Base-by-base conservation (phyloP, 2,797 vertebrate genomes). In the Centroberyx gerrardi region DNA sequence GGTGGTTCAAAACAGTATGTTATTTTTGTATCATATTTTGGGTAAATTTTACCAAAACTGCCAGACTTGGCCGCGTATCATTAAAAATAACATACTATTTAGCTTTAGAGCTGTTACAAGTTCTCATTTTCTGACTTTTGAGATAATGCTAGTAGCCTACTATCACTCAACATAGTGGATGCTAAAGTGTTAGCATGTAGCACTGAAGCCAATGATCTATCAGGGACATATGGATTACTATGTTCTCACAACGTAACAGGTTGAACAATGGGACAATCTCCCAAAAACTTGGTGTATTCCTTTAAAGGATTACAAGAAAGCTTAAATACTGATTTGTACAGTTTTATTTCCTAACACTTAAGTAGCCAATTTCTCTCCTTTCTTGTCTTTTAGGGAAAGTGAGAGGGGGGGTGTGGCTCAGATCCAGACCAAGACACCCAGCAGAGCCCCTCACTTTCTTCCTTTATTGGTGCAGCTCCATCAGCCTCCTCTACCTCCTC, bases 351-450 rank as follows among this genome's bases (percentile, higher is more conserved):
- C 80, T 78, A 7, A 31, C 15, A 12, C 64, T 74, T 33, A 79
- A 3, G 2, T 68, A 76, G 29, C 66, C 71, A 74, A n/a, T 65
- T 78, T 75, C 15, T 81, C 29, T 71, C 38, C 7, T 18, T 78
- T 68, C n/a, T 18, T 85, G 36, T 82, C 71, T 80, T 79, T 22
- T 76, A 92, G 92, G 85, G 59, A 70, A 73, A 81, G 72, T 29
- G 54, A 91, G 77, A 80, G 78, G 76, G 75, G 71, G 75, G 79
- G 79, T 81, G 85, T 83, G 54, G 48, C 78, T 85, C 84, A 66
- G 89, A 92, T 81, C 83, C 72, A 51, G 78, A 73, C 72, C 70
- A 15, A 77, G 80, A 72, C 81, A 58, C 84, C 80, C 78, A 8
- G 67, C 73, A 56, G 71, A 80, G 62, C 61, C 80, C 76, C 81